phyloP scores from a whole-genome alignment of 2,113 vertebrate genomes.

The Channa maculata region DNA sequence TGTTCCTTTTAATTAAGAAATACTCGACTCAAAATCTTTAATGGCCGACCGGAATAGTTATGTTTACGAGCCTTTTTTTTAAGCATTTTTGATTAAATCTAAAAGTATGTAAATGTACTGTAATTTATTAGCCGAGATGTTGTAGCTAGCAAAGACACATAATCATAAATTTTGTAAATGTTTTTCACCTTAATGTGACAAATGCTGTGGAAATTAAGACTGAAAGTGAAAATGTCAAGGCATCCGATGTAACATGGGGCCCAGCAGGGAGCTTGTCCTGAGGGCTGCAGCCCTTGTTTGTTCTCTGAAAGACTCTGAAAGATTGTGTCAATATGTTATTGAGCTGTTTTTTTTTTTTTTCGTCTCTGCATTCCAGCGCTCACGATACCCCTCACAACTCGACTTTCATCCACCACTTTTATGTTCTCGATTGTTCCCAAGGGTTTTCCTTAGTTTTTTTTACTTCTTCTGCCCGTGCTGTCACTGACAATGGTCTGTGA shows the following conservation, averaged over 20 bases:
- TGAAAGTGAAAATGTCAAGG: constrained; percentile 36
- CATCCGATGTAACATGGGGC: constrained; percentile 38
- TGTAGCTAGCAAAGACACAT: too few species aligned
- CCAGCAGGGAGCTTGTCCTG: constrained; percentile 24
- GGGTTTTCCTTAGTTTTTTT: constrained; percentile 7
- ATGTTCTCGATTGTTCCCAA: constrained; percentile 17
- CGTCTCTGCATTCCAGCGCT: constrained; percentile 49
- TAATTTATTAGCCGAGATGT: too few species aligned
- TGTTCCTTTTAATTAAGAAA: not conserved
- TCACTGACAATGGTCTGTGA: not conserved
- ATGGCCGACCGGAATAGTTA: too few species aligned
- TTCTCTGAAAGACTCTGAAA: constrained; percentile 47
- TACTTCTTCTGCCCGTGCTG: not conserved
- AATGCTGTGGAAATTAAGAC: constrained; percentile 24
- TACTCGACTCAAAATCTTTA: too few species aligned
- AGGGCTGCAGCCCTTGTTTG: constrained; percentile 42
- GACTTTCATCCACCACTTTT: constrained; percentile 16
- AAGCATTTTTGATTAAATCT: not conserved
- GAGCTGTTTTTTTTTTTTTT: constrained; percentile 50
- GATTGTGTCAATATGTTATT: constrained; percentile 53
- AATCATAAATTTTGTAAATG: not conserved
- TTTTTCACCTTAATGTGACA: not conserved
- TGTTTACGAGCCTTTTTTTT: too few species aligned
- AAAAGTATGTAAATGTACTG: not conserved
- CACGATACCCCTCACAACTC: constrained; percentile 16